phyloP scores from a whole-genome alignment of 2,888 invertebrate genomes.

The Agrotis segetum region DNA sequence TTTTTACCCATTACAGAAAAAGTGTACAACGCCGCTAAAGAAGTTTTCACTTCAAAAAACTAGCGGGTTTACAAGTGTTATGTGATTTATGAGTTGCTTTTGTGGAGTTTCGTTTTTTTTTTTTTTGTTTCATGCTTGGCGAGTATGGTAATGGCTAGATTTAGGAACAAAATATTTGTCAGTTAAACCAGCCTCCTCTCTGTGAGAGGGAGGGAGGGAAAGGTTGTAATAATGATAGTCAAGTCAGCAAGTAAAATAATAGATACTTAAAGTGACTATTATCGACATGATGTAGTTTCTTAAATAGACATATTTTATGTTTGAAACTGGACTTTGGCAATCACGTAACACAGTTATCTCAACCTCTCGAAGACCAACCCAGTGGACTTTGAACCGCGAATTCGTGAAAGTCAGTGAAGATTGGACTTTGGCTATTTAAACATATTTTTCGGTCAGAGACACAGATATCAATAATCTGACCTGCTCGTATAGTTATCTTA shows the following conservation, averaged over 20 bases:
- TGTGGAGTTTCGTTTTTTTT: constrained; percentile 11
- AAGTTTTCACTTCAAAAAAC: too few relatives aligned
- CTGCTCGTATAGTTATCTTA: too few relatives aligned
- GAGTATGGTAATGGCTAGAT: neutral
- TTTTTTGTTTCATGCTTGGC: neutral
- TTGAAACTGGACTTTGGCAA: constrained; percentile 1
- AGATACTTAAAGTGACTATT: too few relatives aligned
- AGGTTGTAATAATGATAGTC: too few relatives aligned
- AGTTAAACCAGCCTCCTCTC: too few relatives aligned
- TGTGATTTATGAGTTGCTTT: neutral
- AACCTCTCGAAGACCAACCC: constrained; percentile 13
- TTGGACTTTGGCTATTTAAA: constrained; percentile 3
- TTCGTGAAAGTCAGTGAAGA: neutral
- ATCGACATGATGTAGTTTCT: too few relatives aligned
- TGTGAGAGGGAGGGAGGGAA: too few relatives aligned
- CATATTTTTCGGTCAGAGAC: neutral
- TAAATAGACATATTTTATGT: neutral
- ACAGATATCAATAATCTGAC: neutral
- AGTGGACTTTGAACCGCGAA: constrained; percentile 9
- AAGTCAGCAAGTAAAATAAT: too few relatives aligned
- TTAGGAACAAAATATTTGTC: neutral
- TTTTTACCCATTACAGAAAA: too few relatives aligned
- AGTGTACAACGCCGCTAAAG: too few relatives aligned
- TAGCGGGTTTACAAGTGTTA: constrained; percentile 7
- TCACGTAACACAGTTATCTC: neutral